These are phyloP conservation scores for Microctonus aethiopoides DNA, from an alignment of 2,888 invertebrate species.

Conservation along the genomic window DNA sequence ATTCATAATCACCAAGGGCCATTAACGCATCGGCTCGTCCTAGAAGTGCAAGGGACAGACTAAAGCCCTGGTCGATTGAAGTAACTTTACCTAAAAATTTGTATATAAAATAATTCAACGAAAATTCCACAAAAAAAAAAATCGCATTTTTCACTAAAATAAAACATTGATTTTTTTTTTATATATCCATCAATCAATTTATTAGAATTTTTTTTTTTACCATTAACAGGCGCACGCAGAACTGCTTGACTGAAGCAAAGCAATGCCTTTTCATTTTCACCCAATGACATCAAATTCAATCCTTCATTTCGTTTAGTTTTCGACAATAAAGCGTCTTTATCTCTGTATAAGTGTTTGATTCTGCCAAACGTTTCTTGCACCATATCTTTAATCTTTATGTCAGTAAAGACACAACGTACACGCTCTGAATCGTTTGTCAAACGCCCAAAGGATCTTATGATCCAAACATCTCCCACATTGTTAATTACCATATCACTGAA, in stretches of 20 bases:
- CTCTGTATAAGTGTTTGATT: slow-evolving; percentile 76
- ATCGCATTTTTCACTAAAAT: no score
- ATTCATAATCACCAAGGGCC: slow-evolving; percentile 70
- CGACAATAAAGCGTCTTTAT: slow-evolving; percentile 75
- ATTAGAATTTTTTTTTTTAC: slow-evolving; percentile 58
- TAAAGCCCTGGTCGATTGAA: slow-evolving; percentile 73
- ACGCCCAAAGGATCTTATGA: slow-evolving; percentile 72
- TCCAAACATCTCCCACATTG: slow-evolving; percentile 72
- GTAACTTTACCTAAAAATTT: slow-evolving; percentile 49
- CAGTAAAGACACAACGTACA: slow-evolving; percentile 70
- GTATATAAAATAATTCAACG: no score
- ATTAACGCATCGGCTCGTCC: slow-evolving; percentile 76
- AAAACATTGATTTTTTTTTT: no score
- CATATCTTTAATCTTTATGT: slow-evolving; percentile 68
- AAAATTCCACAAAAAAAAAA: no score
- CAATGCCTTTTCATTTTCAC: slow-evolving; percentile 72
- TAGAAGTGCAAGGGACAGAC: slow-evolving; percentile 75
- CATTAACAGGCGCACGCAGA: slow-evolving; percentile 76
- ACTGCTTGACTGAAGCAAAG: slow-evolving; percentile 78
- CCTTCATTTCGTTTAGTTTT: slow-evolving; percentile 74
- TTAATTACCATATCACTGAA: slow-evolving; percentile 73
- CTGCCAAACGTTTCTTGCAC: slow-evolving; percentile 73
- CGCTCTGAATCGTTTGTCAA: slow-evolving; percentile 72
- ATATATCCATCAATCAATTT: background rate
- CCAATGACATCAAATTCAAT: slow-evolving; percentile 70